These are phyloP conservation scores for Zygogramma bicolorata DNA, from an alignment of 2,888 invertebrate species.

Conservation along the genomic window DNA sequence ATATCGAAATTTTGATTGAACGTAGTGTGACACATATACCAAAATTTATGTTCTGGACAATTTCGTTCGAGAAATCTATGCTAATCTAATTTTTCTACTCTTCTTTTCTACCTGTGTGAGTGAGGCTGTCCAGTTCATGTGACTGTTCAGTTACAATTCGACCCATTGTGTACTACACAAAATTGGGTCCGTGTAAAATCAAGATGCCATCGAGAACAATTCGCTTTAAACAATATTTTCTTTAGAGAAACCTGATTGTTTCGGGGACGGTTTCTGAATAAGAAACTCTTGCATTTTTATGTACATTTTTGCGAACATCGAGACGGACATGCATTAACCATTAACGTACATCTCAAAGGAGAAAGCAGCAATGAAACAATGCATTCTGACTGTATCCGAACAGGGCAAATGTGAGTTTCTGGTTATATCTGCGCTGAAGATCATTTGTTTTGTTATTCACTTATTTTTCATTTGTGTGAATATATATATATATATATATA, in stretches of 20 bases:
- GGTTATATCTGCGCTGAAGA: not conserved
- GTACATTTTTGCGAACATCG: constrained; percentile 1
- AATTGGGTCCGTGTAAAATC: not conserved
- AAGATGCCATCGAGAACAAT: not conserved
- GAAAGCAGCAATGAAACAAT: not conserved
- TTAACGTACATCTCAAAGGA: not conserved
- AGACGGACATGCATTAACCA: too few relatives aligned
- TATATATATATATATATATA: too few relatives aligned
- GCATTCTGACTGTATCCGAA: not conserved
- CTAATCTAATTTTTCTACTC: too few relatives aligned
- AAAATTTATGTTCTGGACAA: too few relatives aligned
- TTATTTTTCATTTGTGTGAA: too few relatives aligned
- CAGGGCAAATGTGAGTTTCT: not conserved
- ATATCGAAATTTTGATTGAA: too few relatives aligned
- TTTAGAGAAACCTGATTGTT: not conserved
- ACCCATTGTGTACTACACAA: not conserved
- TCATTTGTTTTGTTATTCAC: too few relatives aligned
- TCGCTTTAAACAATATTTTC: not conserved
- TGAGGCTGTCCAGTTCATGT: not conserved
- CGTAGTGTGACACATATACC: too few relatives aligned
- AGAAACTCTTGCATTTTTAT: constrained; percentile 5
- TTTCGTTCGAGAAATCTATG: too few relatives aligned
- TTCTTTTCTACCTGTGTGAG: too few relatives aligned
- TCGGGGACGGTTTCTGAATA: not conserved
- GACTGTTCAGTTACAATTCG: not conserved